Evolutionary conservation across 2,888 invertebrate species (phyloP).

Genomic region (Tridacna crocea): DNA sequence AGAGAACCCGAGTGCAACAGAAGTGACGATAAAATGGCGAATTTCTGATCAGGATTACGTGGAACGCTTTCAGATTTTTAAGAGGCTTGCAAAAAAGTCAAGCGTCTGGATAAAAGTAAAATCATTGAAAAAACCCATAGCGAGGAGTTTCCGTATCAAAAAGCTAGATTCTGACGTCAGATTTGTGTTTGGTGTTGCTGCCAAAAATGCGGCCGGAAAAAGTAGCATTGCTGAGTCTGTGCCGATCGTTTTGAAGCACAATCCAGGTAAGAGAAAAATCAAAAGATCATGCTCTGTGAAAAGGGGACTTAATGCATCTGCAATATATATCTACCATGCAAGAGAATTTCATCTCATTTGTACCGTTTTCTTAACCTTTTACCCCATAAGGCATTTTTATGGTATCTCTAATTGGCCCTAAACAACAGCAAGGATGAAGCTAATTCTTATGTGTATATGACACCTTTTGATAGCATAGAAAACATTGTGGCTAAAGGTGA

Average conservation of each 20-base stretch:
- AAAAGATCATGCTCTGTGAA: too few relatives aligned
- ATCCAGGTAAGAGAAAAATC: constrained; percentile 33
- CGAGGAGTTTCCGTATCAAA: constrained; percentile 4
- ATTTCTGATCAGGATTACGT: not conserved
- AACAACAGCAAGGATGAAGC: too few relatives aligned
- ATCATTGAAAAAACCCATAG: not conserved
- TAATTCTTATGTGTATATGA: too few relatives aligned
- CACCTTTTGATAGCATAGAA: too few relatives aligned
- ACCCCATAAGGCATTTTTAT: too few relatives aligned
- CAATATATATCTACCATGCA: too few relatives aligned
- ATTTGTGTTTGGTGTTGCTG: constrained; percentile 49
- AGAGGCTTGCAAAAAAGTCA: not conserved
- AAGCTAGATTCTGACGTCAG: constrained; percentile 24
- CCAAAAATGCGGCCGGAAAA: constrained; percentile 31
- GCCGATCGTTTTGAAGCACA: constrained; percentile 31
- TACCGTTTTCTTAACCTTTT: too few relatives aligned
- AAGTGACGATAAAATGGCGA: constrained; percentile 34
- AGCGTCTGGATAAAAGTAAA: constrained; percentile 32
- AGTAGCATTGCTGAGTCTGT: constrained; percentile 45
- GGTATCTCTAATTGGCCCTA: too few relatives aligned
- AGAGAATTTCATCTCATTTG: too few relatives aligned
- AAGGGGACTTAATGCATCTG: too few relatives aligned
- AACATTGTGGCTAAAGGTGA: too few relatives aligned
- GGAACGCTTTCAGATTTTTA: constrained; percentile 14
- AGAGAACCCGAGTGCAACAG: constrained; percentile 20